Evolutionary conservation across 2,113 vertebrate species (phyloP).

Genomic region (Scortum barcoo): DNA sequence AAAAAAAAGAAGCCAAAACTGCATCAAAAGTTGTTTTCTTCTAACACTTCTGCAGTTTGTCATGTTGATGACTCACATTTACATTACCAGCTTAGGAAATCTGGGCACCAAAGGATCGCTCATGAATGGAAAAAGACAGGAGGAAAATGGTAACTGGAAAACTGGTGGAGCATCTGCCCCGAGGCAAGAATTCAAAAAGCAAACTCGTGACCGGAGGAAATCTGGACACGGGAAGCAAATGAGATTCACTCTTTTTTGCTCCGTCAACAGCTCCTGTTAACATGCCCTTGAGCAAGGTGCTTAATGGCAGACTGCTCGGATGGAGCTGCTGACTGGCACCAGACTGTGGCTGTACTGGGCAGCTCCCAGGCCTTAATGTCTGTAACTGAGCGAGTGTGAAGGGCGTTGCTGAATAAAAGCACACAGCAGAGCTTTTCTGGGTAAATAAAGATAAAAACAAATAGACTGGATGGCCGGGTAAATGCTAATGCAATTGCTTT

Average conservation of each 20-base stretch:
- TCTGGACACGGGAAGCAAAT: constrained; percentile 35
- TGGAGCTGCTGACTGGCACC: constrained; percentile 53
- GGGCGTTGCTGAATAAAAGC: constrained; percentile 19
- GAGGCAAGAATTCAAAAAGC: constrained; percentile 37
- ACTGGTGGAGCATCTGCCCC: constrained; percentile 34
- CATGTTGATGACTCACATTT: neutral
- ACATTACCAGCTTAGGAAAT: neutral
- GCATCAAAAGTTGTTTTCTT: neutral
- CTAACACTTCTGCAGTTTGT: neutral
- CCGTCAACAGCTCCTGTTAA: constrained; percentile 47
- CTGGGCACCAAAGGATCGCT: too few species aligned
- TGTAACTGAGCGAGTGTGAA: constrained; percentile 41
- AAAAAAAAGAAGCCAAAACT: neutral
- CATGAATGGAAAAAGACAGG: neutral
- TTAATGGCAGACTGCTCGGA: constrained; percentile 35
- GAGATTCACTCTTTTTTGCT: constrained; percentile 40
- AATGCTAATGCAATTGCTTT: constrained; percentile 70
- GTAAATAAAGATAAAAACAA: constrained; percentile 51
- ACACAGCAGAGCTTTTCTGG: constrained; percentile 36
- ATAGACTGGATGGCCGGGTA: constrained; percentile 39
- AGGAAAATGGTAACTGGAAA: constrained; percentile 11
- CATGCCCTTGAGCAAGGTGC: constrained; percentile 69
- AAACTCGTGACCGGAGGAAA: constrained; percentile 33
- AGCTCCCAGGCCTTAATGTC: constrained; percentile 37
- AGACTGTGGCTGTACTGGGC: constrained; percentile 22